These are phyloP conservation scores for Romanogobio albipinnatus DNA, from an alignment of 2,113 vertebrate species.

Conservation along the genomic window DNA sequence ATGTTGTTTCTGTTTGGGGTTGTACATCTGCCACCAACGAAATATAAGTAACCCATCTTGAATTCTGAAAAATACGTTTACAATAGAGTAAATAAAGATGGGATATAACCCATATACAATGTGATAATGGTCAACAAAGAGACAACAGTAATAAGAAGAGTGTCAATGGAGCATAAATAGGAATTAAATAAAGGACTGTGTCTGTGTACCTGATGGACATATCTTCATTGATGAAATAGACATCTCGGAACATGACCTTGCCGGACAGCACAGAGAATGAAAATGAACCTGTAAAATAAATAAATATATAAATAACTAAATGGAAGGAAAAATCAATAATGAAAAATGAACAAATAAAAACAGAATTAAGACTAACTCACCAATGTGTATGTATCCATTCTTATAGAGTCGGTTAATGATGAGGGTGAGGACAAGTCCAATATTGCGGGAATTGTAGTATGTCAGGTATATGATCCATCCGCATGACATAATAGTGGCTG, in stretches of 20 bases:
- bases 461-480: constrained; percentile 99
- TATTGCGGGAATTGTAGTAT: constrained; percentile 98
- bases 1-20: constrained; percentile 97
- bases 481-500: constrained; percentile 98
- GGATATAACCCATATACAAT: neutral
- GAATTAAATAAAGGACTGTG: neutral
- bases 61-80: constrained; percentile 78
- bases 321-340: constrained; percentile 2
- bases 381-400: constrained; percentile 98
- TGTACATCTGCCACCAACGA: constrained; percentile 99
- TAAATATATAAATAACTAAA: neutral
- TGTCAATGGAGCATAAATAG: neutral
- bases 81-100: neutral
- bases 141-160: neutral
- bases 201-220: constrained; percentile 93
- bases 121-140: neutral
- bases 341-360: neutral
- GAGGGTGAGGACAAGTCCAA: constrained; percentile 94
- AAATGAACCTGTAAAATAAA: constrained; percentile 85
- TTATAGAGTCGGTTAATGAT: constrained; percentile 96
- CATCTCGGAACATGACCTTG: constrained; percentile 98
- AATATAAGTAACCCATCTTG: constrained; percentile 99
- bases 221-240: constrained; percentile 96
- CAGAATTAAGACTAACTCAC: constrained; percentile 74
- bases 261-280: constrained; percentile 98